Conservation (phyloP, 1,140 invertebrate species). For the Heliconius nattereri region DNA sequence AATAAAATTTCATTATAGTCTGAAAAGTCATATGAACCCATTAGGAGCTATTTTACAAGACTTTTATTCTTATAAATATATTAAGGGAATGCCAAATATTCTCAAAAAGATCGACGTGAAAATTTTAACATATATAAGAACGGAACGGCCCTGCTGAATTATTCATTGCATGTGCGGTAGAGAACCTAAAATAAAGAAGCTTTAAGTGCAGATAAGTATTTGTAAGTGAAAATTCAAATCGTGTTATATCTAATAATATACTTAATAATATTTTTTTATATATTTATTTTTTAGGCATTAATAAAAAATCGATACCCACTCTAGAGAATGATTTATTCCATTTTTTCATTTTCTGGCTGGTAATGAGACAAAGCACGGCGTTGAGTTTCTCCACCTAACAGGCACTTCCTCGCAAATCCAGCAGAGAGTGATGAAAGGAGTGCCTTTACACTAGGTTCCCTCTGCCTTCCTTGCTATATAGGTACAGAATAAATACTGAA, state of each 20-base stretch:
- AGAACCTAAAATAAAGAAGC: not conserved
- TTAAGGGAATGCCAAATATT: not conserved
- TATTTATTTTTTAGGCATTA: no score
- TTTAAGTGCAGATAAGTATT: not conserved
- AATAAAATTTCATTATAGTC: no score
- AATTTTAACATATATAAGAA: not conserved
- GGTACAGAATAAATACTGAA: not conserved
- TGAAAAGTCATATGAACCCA: no score
- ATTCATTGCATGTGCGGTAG: constrained; percentile 6
- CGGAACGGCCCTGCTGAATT: not conserved
- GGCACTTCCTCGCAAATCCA: not conserved
- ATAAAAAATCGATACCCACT: no score
- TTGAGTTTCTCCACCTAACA: not conserved
- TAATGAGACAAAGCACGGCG: not conserved
- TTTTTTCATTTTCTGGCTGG: no score
- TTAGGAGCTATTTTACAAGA: not conserved
- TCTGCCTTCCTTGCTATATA: not conserved
- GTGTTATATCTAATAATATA: not conserved
- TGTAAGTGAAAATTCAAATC: not conserved
- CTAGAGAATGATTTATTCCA: no score
- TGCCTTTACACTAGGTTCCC: not conserved
- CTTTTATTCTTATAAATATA: not conserved
- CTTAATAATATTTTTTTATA: no score
- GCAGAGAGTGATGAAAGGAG: not conserved
- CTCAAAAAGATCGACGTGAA: not conserved